A percentile compares a stretch with the other conserved stretches of the same genome.
Conservation (phyloP, 2,797 vertebrate species). For the Benthosema pterotum region DNA sequence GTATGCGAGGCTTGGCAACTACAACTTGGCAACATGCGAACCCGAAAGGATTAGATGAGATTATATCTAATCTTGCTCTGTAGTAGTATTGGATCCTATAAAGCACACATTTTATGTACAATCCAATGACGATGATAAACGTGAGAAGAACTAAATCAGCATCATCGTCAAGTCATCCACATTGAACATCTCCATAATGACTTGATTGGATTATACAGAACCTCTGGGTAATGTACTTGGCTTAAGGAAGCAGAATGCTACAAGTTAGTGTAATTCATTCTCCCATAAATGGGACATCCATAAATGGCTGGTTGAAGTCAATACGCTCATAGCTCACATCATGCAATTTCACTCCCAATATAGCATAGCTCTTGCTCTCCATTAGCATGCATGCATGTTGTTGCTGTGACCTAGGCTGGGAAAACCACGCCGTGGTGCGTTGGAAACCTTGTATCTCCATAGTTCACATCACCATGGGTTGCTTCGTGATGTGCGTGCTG, state of each 20-base stretch:
- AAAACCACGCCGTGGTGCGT: no score
- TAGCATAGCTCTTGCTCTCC: no score
- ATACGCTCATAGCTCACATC: constrained; percentile 10
- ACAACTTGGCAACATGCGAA: neutral
- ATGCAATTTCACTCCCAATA: constrained; percentile 3
- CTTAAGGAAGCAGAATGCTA: constrained; percentile 27
- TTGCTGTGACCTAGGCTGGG: no score
- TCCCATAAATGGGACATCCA: neutral
- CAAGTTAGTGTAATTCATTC: constrained; percentile 29
- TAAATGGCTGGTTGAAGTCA: constrained; percentile 26
- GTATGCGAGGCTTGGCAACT: constrained; percentile 1
- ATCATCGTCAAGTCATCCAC: neutral
- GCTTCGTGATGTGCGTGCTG: no score
- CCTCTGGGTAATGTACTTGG: constrained; percentile 36
- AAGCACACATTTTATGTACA: constrained; percentile 10
- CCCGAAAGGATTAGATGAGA: constrained; percentile 5
- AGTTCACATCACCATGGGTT: no score
- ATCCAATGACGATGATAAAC: constrained; percentile 4
- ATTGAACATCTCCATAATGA: constrained; percentile 36
- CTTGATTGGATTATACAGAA: constrained; percentile 41
- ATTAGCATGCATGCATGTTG: no score
- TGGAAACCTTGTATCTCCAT: no score
- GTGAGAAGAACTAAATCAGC: neutral
- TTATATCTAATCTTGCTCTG: constrained; percentile 21
- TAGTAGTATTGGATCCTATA: constrained; percentile 9